Conservation (phyloP, 2,888 invertebrate species). For the Pachydiplax longipennis region DNA sequence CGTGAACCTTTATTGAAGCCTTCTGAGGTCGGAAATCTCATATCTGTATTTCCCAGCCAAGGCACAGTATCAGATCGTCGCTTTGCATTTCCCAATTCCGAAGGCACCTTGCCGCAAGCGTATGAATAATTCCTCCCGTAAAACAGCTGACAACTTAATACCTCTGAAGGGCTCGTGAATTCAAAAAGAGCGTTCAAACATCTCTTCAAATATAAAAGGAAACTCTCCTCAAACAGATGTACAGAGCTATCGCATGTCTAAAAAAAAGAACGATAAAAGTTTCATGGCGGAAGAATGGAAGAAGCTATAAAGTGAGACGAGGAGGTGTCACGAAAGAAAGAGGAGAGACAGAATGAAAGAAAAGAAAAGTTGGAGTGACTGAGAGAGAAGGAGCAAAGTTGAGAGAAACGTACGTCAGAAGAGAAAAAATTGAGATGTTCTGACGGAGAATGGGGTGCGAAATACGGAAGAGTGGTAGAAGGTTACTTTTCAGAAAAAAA, state of each 20-base stretch:
- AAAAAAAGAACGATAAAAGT: background rate
- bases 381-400: background rate
- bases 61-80: too few species aligned
- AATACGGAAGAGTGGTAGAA: background rate
- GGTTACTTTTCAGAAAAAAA: background rate
- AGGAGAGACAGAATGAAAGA: background rate
- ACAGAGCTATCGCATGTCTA: background rate
- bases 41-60: too few species aligned
- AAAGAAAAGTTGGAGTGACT: background rate
- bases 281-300: background rate
- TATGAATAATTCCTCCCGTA: too few species aligned
- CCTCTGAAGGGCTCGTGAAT: too few species aligned
- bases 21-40: too few species aligned
- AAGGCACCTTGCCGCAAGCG: too few species aligned
- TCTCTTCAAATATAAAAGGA: too few species aligned
- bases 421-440: background rate
- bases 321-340: background rate
- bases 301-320: background rate
- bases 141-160: too few species aligned
- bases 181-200: too few species aligned
- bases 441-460: background rate
- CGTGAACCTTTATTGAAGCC: too few species aligned
- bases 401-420: background rate
- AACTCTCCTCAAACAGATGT: too few species aligned
- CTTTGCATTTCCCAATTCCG: too few species aligned